Base-by-base conservation (phyloP, 2,113 vertebrate genomes). In the Oryzias javanicus region DNA sequence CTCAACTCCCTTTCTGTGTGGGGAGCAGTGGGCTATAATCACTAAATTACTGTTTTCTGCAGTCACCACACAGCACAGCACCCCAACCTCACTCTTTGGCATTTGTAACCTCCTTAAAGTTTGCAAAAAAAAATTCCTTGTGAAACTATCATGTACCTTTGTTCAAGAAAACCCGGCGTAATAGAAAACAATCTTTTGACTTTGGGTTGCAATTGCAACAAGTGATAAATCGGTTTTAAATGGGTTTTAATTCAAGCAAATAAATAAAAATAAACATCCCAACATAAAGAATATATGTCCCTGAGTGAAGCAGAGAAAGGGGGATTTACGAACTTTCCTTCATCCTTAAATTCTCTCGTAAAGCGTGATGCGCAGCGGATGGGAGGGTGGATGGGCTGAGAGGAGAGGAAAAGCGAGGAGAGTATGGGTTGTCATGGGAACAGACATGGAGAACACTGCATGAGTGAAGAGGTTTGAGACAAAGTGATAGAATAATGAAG, bases 21-120 rank as follows among this genome's bases (percentile, higher is more conserved):
- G 78, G 65, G 75, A 84, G 80, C 63, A 82, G 58, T 80, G 81
- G 79, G 74, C 74, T 80, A 72, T 90, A 91, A 90, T 92, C 82
- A 90, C 80, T 80, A 90, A 90, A 90, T 90, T 83, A 88, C 89
- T 90, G 81, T 90, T 92, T 91, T 88, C 84, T 81, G 77, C 57
- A 83, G 79, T 86, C 86, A 71, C 74, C 73, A 86, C 60, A 54
- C 60, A 64, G 73, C 81, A 54, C 61, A 58, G 68, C 42, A 22
- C 52, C 66, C 55, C 52, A 1, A 78, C 58, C 49, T 70, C 58
- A 15, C 56, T 69, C 42, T 49, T 54, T 20, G 45, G n/a, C 10
- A 2, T 47, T 6, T 49, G 17, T 60, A 55, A 64, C 42, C 4
- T 49, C 29, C 25, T 10, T 35, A 35, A 35, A 35, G n/a, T n/a